These are phyloP conservation scores for Alethe diademata DNA, from an alignment of 2,113 vertebrate genomes.

Conservation along the genomic window DNA sequence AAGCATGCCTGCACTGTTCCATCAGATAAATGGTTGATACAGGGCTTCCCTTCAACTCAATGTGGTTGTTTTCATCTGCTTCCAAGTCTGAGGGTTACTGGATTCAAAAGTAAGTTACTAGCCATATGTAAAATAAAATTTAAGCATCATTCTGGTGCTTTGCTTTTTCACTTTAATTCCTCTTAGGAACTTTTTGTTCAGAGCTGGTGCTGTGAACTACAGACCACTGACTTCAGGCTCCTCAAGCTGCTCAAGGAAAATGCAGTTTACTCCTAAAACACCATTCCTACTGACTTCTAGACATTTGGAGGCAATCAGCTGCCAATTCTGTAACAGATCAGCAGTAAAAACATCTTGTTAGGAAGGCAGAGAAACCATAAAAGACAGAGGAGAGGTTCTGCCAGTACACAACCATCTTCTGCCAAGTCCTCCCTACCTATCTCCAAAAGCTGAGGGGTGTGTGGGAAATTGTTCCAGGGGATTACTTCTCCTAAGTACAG, in stretches of 20 bases:
- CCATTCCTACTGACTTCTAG: constrained; percentile 30
- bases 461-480: not conserved
- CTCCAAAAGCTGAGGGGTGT: not conserved
- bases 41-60: not conserved
- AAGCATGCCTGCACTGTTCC: not conserved
- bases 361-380: constrained; percentile 48
- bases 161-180: constrained; percentile 3
- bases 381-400: constrained; percentile 24
- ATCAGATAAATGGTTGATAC: not conserved
- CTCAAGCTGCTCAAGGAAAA: constrained; percentile 44
- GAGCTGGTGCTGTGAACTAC: not conserved
- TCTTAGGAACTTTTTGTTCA: constrained; percentile 19
- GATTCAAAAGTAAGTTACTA: not conserved
- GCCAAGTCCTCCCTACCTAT: constrained; percentile 55
- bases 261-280: constrained; percentile 40
- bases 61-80: not conserved
- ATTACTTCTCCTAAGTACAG: not conserved
- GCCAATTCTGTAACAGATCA: constrained; percentile 44
- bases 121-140: not conserved
- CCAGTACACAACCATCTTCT: constrained; percentile 14
- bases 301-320: constrained; percentile 57
- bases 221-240: constrained; percentile 9
- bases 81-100: constrained; percentile 20
- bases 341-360: constrained; percentile 60
- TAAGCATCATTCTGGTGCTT: not conserved